A percentile compares a stretch with the other conserved stretches of the same genome.
These are phyloP conservation scores for Tortricodes alternella DNA, from an alignment of 2,888 invertebrate genomes.

Conservation along the genomic window DNA sequence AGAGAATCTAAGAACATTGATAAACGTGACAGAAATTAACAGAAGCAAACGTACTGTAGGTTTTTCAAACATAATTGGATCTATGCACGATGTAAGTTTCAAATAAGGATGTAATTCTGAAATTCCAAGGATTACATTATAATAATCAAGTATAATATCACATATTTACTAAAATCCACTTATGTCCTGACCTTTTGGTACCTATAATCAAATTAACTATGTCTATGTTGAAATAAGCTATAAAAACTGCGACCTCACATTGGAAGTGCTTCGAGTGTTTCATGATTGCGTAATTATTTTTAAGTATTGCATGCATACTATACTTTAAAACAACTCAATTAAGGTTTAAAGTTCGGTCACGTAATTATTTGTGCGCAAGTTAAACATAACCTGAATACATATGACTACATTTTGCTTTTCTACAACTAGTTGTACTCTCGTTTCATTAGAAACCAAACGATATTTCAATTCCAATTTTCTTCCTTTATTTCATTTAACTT, in stretches of 20 bases:
- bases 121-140: conserved; percentile 8
- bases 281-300: not conserved
- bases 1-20: too few relatives aligned
- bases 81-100: not conserved
- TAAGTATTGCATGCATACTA: not conserved
- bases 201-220: conserved; percentile 20
- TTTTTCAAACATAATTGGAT: too few relatives aligned
- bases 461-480: too few relatives aligned
- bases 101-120: not conserved
- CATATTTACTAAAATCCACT: conserved; percentile 11
- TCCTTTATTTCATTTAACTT: too few relatives aligned
- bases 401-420: too few relatives aligned
- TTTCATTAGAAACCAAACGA: too few relatives aligned
- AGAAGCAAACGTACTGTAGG: too few relatives aligned
- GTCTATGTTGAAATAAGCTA: conserved; percentile 1
- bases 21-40: too few relatives aligned
- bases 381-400: too few relatives aligned
- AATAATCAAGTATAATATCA: conserved; percentile 10
- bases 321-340: not conserved
- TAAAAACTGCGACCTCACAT: conserved; percentile 13
- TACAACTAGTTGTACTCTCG: too few relatives aligned
- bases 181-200: conserved; percentile 12
- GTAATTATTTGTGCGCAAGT: too few relatives aligned
- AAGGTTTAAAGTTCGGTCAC: conserved; percentile 7
- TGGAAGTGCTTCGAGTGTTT: not conserved